phyloP scores from a whole-genome alignment of 2,888 invertebrate species.

The Clepsis dumicolana region DNA sequence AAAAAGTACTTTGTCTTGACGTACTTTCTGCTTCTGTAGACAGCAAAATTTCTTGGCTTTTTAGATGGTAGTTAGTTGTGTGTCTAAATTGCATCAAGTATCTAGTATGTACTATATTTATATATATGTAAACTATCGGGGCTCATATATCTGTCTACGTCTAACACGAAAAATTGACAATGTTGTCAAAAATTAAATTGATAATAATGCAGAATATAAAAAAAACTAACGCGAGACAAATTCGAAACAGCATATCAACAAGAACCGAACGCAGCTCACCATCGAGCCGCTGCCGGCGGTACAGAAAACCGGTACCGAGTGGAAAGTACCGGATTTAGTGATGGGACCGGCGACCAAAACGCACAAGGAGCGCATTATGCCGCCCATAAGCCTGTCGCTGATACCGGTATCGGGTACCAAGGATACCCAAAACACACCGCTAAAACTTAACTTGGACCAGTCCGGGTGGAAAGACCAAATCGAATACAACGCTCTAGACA shows the following conservation, averaged over 20 bases:
- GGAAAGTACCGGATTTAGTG: conserved; percentile 75
- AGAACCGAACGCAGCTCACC: conserved; percentile 80
- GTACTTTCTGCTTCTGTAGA: conserved; percentile 80
- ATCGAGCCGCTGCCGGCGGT: conserved; percentile 76
- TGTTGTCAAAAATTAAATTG: conserved; percentile 84
- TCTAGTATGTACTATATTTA: conserved; percentile 59
- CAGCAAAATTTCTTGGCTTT: conserved; percentile 74
- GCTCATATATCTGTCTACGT: conserved; percentile 53
- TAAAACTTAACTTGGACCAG: conserved; percentile 71
- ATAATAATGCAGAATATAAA: conserved; percentile 73
- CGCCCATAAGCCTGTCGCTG: conserved; percentile 79
- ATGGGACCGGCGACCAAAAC: conserved; percentile 68
- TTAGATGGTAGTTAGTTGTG: conserved; percentile 76
- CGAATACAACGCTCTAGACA: conserved; percentile 81
- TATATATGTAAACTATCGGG: conserved; percentile 59
- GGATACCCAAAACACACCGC: conserved; percentile 65
- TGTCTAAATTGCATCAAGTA: conserved; percentile 64
- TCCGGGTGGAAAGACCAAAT: conserved; percentile 67
- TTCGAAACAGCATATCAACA: conserved; percentile 84
- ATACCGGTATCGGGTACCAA: conserved; percentile 78
- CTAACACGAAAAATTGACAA: conserved; percentile 63
- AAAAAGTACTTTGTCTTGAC: conserved; percentile 67
- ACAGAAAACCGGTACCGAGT: conserved; percentile 62
- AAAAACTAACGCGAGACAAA: conserved; percentile 59
- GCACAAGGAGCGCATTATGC: conserved; percentile 74